These are phyloP conservation scores for Cheilosia grossa DNA, from an alignment of 2,888 invertebrate genomes.

Conservation along the genomic window DNA sequence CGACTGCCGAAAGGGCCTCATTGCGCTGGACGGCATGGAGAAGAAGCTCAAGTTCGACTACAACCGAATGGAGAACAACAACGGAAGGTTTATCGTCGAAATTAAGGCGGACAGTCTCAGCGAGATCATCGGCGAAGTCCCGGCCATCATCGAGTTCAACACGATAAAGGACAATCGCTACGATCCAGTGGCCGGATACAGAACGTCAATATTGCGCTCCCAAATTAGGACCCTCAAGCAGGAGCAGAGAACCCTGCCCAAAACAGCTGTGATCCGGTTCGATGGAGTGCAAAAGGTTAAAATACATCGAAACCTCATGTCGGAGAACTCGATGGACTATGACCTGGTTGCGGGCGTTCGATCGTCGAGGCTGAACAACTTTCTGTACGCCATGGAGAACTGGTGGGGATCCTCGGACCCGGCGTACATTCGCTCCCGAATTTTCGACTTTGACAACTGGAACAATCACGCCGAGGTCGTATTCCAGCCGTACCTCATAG, in stretches of 20 bases:
- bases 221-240: conserved; percentile 78
- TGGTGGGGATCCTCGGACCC: conserved; percentile 97
- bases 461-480: conserved; percentile 97
- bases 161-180: conserved; percentile 89
- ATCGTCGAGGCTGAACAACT: conserved; percentile 94
- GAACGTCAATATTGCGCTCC: conserved; percentile 80
- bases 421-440: conserved; percentile 89
- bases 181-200: conserved; percentile 78
- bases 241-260: conserved; percentile 81
- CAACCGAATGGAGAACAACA: conserved; percentile 92
- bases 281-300: conserved; percentile 97
- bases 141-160: conserved; percentile 91
- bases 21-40: conserved; percentile 96
- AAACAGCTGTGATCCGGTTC: conserved; percentile 94
- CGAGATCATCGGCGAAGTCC: conserved; percentile 93
- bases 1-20: conserved; percentile 90
- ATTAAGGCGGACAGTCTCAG: conserved; percentile 96
- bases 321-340: conserved; percentile 92
- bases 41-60: conserved; percentile 93
- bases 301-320: conserved; percentile 94
- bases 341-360: conserved; percentile 95
- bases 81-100: conserved; percentile 92
- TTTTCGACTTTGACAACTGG: conserved; percentile 99
- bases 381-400: conserved; percentile 94
- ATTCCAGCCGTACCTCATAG: conserved; percentile 93